Base-by-base conservation (phyloP, 1,140 invertebrate species). In the Leptinotarsa texana region DNA sequence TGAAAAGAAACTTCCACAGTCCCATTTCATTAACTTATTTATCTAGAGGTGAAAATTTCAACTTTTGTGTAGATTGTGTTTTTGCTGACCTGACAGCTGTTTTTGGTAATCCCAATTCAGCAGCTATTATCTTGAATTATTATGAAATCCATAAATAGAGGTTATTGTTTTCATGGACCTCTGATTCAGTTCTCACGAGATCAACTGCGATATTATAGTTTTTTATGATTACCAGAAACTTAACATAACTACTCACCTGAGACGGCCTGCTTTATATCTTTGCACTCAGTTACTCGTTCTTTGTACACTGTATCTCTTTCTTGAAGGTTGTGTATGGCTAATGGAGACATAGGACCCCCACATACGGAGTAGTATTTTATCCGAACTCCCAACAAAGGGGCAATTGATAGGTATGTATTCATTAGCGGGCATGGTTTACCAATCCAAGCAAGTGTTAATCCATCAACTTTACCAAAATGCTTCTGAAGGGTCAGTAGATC, bases 381-480 rank as follows among this genome's bases (percentile, higher is more conserved):
- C 4, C 24, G 68, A 21, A 69, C 48, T 21, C 48, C 48, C 68
- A 69, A 49, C 18, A 42, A 22, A 69, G 68, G 68, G 24, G 48
- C 22, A 69, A 69, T 49, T 49, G 68, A 33, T 69, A 69, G 21
- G 8, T 69, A 69, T 18, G 68, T 69, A 18, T 69, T 69, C 17
- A 69, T n/a, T 22, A 48, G 33, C 15, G 68, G 42, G 42, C 68
- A 69, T 18, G 68, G 27, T 8, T 47, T n/a, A 3, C 68, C 68
- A 48, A 69, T 69, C 68, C 68, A 69, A n/a, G 68, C 68, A 48
- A 69, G 42, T 5, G 42, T 49, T 48, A 69, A 24, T 15, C 68
- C 68, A 33, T 69, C 47, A 18, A 69, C 18, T 48, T 15, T 69
- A 18, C 68, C 68, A 69, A 69, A 69, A 51, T 69, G 68, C 47